Conservation (phyloP, 2,888 invertebrate species). For the Drosophila eohydei region DNA sequence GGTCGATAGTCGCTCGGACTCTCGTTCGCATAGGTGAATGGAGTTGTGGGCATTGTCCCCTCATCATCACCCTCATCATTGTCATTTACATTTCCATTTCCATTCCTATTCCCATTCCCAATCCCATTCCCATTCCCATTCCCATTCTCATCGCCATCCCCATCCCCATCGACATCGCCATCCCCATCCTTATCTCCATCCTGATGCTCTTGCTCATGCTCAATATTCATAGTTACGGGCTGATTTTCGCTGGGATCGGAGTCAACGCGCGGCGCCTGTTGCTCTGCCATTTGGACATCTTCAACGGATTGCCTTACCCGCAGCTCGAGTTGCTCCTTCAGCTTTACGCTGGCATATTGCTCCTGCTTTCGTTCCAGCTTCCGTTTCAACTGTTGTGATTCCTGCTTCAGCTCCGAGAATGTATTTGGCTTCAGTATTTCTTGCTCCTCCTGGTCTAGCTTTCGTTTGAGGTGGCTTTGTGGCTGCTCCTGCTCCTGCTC, state of each 20-base stretch:
- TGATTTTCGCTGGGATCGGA: neutral
- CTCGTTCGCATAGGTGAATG: slow-evolving; percentile 89
- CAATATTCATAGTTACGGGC: no score
- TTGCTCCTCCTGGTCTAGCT: neutral
- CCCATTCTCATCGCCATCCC: no score
- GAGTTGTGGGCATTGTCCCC: slow-evolving; percentile 85
- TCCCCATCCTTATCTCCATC: neutral
- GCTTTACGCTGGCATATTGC: neutral
- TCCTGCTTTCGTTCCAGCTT: neutral
- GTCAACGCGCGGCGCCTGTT: neutral
- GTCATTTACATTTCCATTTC: neutral
- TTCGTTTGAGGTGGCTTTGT: no score
- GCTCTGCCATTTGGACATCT: no score
- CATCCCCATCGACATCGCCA: neutral
- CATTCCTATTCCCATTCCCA: no score
- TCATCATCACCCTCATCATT: neutral
- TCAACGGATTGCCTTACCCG: neutral
- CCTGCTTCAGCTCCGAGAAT: no score
- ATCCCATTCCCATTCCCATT: no score
- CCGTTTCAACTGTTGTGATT: no score
- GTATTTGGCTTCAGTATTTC: no score
- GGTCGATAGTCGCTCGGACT: slow-evolving; percentile 91
- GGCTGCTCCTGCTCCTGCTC: no score
- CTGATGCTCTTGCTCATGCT: no score
- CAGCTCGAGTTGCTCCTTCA: neutral